Percentiles rank a stretch among this genome's conserved stretches.
Conservation (phyloP, 2,113 vertebrate species). For the Labrus mixtus region DNA sequence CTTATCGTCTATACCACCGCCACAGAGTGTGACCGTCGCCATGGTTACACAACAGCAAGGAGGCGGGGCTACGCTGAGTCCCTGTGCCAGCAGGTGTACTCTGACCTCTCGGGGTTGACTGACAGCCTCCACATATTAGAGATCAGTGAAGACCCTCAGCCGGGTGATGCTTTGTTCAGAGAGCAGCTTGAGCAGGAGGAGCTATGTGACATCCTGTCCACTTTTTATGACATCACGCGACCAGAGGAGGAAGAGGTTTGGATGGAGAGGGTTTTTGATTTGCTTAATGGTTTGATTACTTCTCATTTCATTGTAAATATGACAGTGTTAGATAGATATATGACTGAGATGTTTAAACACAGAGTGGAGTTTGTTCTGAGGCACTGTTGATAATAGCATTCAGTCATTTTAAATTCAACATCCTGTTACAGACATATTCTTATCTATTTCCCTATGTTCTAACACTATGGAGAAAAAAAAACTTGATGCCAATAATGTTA, state of each 20-base stretch:
- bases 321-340: too few species aligned
- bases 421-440: neutral
- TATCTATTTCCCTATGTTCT: neutral
- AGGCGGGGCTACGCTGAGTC: constrained; percentile 70
- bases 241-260: constrained; percentile 75
- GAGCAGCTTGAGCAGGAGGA: constrained; percentile 74
- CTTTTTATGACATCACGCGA: constrained; percentile 72
- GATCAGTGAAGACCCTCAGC: neutral
- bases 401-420: too few species aligned
- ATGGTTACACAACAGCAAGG: constrained; percentile 74
- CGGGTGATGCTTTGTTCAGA: constrained; percentile 36
- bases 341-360: too few species aligned
- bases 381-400: too few species aligned
- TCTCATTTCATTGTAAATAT: neutral
- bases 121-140: constrained; percentile 29
- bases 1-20: constrained; percentile 79
- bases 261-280: neutral
- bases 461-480: neutral
- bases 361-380: too few species aligned
- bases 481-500: neutral
- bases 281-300: neutral
- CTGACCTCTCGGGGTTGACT: constrained; percentile 76
- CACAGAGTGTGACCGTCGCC: constrained; percentile 69
- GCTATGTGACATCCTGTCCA: constrained; percentile 71
- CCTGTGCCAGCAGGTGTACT: constrained; percentile 81